Percentiles rank a stretch among this genome's conserved stretches.
phyloP scores from a whole-genome alignment of 2,797 vertebrate genomes.

The Sebastes hubbsi region DNA sequence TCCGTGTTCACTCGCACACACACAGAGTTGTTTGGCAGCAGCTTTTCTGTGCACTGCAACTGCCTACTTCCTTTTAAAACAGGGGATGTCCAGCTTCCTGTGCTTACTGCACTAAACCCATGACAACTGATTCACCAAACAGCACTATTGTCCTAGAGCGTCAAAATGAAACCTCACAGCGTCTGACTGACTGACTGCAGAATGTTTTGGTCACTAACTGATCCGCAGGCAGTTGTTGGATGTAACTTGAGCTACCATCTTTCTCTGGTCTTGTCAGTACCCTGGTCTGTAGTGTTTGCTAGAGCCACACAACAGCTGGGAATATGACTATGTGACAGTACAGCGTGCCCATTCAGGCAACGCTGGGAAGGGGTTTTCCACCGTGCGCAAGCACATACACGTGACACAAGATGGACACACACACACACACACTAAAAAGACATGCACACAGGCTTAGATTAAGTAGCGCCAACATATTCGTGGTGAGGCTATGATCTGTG shows the following conservation, averaged over 20 bases:
- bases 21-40: constrained; percentile 20
- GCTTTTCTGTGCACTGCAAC: constrained; percentile 43
- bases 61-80: constrained; percentile 66
- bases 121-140: constrained; percentile 63
- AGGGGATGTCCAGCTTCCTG: constrained; percentile 80
- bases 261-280: constrained; percentile 18
- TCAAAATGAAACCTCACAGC: constrained; percentile 39
- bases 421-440: constrained; percentile 41
- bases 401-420: constrained; percentile 43
- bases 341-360: constrained; percentile 75
- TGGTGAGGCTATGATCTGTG: constrained; percentile 51
- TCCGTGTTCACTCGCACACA: background rate
- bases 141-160: background rate
- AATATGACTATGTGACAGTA: constrained; percentile 75
- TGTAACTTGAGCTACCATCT: constrained; percentile 39
- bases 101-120: constrained; percentile 59
- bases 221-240: constrained; percentile 31
- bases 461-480: constrained; percentile 58
- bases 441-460: constrained; percentile 45
- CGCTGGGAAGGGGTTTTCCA: constrained; percentile 81
- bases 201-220: constrained; percentile 23
- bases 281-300: constrained; percentile 55
- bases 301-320: constrained; percentile 78
- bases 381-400: constrained; percentile 36
- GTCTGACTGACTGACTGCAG: background rate